Conservation (phyloP, 2,113 vertebrate species). For the Anas platyrhynchos region DNA sequence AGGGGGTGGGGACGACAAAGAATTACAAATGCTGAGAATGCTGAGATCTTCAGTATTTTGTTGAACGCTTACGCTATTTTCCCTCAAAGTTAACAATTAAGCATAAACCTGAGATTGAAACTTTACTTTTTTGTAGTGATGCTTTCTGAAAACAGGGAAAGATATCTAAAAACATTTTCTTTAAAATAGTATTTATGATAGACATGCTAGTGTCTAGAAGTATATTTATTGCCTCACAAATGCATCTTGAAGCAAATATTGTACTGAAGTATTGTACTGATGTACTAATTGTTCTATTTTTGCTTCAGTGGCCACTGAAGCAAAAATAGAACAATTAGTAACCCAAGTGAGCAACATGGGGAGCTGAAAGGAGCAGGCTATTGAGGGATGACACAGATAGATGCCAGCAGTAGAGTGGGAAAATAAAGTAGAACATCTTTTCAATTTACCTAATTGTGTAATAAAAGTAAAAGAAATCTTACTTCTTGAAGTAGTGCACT, state of each 20-base stretch:
- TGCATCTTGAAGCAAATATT: not conserved
- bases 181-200: not conserved
- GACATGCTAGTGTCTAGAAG: not conserved
- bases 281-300: too few relatives aligned
- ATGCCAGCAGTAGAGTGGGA: slow-evolving; percentile 1
- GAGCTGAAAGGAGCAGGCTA: not conserved
- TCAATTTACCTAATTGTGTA: slow-evolving; percentile 13
- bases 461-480: slow-evolving; percentile 3
- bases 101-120: not conserved
- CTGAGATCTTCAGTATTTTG: not conserved
- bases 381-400: not conserved
- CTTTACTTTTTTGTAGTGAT: not conserved
- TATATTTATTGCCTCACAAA: not conserved
- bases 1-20: not conserved
- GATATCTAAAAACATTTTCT: not conserved
- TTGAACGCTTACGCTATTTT: not conserved
- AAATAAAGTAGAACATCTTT: slow-evolving; percentile 17
- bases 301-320: not conserved
- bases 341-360: not conserved
- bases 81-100: not conserved
- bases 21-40: not conserved
- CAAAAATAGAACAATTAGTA: slow-evolving; percentile 6
- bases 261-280: not conserved
- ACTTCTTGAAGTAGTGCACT: not conserved
- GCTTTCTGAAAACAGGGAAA: not conserved